A percentile compares a stretch with the other conserved stretches of the same genome.
phyloP scores from a whole-genome alignment of 1,140 invertebrate species.

The Cotesia typhae region DNA sequence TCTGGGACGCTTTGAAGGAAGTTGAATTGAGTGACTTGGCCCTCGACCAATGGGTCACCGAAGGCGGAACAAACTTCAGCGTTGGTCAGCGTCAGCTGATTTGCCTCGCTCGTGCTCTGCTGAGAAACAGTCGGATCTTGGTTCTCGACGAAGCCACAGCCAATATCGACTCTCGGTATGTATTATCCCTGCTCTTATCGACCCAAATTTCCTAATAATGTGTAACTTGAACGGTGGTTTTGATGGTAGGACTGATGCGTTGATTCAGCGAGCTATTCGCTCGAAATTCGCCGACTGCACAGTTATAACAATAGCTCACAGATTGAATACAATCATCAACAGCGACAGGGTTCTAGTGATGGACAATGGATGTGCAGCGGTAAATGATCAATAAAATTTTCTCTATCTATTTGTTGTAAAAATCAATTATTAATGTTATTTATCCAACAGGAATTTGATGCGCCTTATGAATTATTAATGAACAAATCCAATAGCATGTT shows the following conservation, averaged over 20 bases:
- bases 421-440: not conserved
- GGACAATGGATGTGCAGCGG: constrained; percentile 62
- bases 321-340: constrained; percentile 76
- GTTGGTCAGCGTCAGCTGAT: constrained; percentile 87
- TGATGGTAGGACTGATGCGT: constrained; percentile 65
- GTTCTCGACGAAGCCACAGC: constrained; percentile 78
- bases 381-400: constrained; percentile 43
- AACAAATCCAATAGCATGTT: constrained; percentile 64
- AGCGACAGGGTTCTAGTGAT: constrained; percentile 69
- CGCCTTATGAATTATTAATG: constrained; percentile 72
- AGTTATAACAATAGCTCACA: constrained; percentile 75
- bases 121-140: constrained; percentile 78
- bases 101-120: constrained; percentile 82
- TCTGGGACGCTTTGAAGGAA: constrained; percentile 67
- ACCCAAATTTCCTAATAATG: too few species aligned
- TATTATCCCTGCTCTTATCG: constrained; percentile 53
- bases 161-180: constrained; percentile 76
- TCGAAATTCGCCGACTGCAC: constrained; percentile 69
- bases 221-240: not conserved
- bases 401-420: too few species aligned
- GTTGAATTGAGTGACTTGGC: constrained; percentile 69
- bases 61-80: constrained; percentile 83
- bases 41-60: constrained; percentile 72
- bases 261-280: constrained; percentile 68
- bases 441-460: constrained; percentile 71